These are phyloP conservation scores for Cygnus olor DNA, from an alignment of 2,797 vertebrate species.

Conservation along the genomic window DNA sequence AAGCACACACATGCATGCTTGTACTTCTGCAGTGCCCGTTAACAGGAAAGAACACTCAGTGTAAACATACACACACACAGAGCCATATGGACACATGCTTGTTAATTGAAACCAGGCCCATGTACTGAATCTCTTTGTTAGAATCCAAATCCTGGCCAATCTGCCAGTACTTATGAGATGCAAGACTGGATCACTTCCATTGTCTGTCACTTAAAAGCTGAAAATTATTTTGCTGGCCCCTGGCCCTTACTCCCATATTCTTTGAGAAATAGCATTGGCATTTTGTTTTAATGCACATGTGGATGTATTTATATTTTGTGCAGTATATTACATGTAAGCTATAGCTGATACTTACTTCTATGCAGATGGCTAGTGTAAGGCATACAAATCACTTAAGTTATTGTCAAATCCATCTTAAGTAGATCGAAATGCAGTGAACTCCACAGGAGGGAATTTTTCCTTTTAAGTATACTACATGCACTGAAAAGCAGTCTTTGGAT, in stretches of 20 bases:
- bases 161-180: conserved; percentile 1
- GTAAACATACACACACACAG: conserved; percentile 22
- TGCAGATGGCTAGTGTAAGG: conserved; percentile 11
- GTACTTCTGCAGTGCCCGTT: neutral
- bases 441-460: neutral
- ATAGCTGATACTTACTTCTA: neutral
- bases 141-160: conserved; percentile 11
- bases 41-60: neutral
- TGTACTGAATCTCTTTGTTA: conserved; percentile 22
- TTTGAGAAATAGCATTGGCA: neutral
- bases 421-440: neutral
- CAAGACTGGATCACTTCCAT: conserved; percentile 23
- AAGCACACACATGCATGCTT: neutral
- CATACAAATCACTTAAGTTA: conserved; percentile 2
- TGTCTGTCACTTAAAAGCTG: conserved; percentile 48
- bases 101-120: conserved; percentile 45
- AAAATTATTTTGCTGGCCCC: conserved; percentile 35
- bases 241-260: neutral
- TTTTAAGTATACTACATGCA: neutral
- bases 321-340: neutral
- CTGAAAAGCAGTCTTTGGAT: neutral
- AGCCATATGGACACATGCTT: conserved; percentile 25
- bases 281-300: conserved; percentile 9
- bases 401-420: conserved; percentile 3
- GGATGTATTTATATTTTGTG: neutral